Conservation (phyloP, 2,888 invertebrate species). For the Caenorhabditis sp. region DNA sequence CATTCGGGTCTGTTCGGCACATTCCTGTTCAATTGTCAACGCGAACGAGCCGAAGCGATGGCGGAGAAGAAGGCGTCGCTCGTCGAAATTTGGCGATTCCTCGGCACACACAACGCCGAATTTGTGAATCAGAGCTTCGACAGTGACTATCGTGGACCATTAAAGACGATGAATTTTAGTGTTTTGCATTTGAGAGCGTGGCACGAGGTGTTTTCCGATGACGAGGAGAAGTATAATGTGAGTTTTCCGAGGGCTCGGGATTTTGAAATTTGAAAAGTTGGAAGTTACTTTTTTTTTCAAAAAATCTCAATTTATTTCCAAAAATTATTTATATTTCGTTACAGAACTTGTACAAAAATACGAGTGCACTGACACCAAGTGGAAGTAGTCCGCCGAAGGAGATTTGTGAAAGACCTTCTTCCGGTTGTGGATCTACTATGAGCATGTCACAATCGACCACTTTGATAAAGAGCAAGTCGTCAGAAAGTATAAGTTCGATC, state of each 20-base stretch:
- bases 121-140: constrained; percentile 44
- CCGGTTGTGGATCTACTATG: constrained; percentile 17
- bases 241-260: neutral
- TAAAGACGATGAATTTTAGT: constrained; percentile 20
- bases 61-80: constrained; percentile 17
- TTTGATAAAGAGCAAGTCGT: constrained; percentile 42
- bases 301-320: neutral
- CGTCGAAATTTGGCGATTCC: constrained; percentile 45
- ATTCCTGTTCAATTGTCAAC: constrained; percentile 77
- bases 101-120: constrained; percentile 41
- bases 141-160: constrained; percentile 12
- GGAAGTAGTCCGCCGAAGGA: neutral
- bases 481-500: constrained; percentile 47
- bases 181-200: constrained; percentile 39
- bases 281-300: too few species aligned
- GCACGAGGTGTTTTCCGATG: constrained; percentile 38
- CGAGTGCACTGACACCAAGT: neutral
- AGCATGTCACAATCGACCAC: neutral
- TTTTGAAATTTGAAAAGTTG: neutral
- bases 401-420: constrained; percentile 16
- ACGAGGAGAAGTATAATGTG: constrained; percentile 15
- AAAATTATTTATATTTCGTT: neutral
- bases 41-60: constrained; percentile 26
- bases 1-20: constrained; percentile 96
- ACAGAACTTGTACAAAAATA: constrained; percentile 1